Conservation (phyloP, 1,140 invertebrate genomes). For the Aphidius gifuensis region DNA sequence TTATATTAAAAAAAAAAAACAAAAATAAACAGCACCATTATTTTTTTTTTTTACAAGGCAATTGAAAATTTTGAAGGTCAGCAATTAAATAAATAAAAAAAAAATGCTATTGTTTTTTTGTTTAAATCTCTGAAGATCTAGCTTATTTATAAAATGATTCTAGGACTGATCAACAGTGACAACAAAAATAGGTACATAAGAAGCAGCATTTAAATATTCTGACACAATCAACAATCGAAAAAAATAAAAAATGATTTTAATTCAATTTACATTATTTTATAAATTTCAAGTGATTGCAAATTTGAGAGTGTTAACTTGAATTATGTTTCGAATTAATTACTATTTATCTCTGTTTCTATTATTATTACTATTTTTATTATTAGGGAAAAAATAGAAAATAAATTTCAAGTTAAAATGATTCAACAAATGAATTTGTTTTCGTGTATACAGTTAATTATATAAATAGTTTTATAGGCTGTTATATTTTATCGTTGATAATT, state of each 20-base stretch:
- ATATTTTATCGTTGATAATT: background rate
- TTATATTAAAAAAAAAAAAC: too few relatives aligned
- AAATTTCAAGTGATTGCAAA: background rate
- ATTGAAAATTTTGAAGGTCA: background rate
- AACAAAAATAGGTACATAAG: slow-evolving; percentile 28
- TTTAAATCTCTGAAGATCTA: background rate
- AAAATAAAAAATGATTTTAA: slow-evolving; percentile 9
- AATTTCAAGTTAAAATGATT: background rate
- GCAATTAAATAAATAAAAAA: too few relatives aligned
- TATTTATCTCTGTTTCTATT: background rate
- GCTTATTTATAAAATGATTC: background rate
- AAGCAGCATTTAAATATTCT: slow-evolving; percentile 29
- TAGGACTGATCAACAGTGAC: slow-evolving; percentile 18
- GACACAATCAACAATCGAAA: slow-evolving; percentile 12
- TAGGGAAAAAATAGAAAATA: slow-evolving; percentile 3
- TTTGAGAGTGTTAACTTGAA: too few relatives aligned
- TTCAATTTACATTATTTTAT: slow-evolving; percentile 9
- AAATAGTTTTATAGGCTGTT: background rate
- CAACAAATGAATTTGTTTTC: background rate
- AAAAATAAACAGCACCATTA: too few relatives aligned
- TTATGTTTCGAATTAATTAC: background rate
- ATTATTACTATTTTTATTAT: background rate
- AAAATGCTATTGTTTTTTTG: background rate
- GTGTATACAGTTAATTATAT: background rate
- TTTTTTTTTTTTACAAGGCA: background rate